Percentiles rank a stretch among this genome's conserved stretches.
Conservation (phyloP, 2,113 vertebrate species). For the Cryptomyrus ogoouensis region DNA sequence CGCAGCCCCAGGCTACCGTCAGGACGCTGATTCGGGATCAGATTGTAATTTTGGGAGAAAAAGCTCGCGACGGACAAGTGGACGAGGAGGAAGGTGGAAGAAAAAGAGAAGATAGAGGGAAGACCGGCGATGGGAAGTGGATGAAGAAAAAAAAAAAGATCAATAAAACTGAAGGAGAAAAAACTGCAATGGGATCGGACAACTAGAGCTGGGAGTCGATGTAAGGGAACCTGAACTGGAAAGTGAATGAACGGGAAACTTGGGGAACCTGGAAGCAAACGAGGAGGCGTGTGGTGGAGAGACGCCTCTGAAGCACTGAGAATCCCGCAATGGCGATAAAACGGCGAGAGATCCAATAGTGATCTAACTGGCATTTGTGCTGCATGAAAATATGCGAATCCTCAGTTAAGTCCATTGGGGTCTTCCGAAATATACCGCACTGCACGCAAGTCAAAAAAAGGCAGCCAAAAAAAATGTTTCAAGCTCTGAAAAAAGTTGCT, state of each 20-base stretch:
- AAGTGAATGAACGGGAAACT: not conserved
- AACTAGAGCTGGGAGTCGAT: not conserved
- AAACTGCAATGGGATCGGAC: not conserved
- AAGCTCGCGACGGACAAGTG: not conserved
- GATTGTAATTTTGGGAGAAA: not conserved
- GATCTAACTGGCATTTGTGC: not conserved
- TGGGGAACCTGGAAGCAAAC: not conserved
- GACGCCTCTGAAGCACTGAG: not conserved
- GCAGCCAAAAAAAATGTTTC: not conserved
- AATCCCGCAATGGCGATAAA: not conserved
- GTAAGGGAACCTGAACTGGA: not conserved
- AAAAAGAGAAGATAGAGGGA: not conserved
- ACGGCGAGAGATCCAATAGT: not conserved
- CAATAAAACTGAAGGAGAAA: not conserved
- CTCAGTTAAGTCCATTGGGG: not conserved
- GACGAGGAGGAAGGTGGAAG: not conserved
- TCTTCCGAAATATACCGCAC: not conserved
- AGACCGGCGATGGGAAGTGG: not conserved
- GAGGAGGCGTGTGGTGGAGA: not conserved
- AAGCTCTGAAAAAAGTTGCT: not conserved
- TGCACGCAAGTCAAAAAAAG: not conserved
- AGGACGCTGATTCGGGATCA: not conserved
- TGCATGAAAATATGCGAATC: not conserved
- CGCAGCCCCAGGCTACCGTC: not conserved
- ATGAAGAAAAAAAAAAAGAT: not conserved